Evolutionary conservation across 2,888 invertebrate genomes (phyloP).

Genomic region (Atethmia centrago): DNA sequence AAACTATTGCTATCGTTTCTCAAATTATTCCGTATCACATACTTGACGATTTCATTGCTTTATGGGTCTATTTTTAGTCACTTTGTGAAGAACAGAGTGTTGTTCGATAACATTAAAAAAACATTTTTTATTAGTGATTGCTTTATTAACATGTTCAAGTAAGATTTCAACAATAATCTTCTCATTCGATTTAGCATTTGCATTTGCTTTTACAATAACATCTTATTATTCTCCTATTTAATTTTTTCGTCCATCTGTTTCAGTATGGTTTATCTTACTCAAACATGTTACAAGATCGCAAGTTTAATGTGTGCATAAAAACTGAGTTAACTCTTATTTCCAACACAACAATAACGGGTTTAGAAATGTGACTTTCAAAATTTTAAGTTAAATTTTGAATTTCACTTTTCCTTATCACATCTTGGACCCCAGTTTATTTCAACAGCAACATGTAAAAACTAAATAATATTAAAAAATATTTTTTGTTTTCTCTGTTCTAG

Average conservation of each 20-base stretch:
- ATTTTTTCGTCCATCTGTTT: not conserved
- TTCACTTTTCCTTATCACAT: conserved; percentile 77
- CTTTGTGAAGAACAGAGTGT: conserved; percentile 48
- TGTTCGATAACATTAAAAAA: conserved; percentile 53
- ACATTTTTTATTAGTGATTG: conserved; percentile 46
- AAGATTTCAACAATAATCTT: conserved; percentile 2
- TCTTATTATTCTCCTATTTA: not conserved
- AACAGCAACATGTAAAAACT: conserved; percentile 86
- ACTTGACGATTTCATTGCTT: conserved; percentile 73
- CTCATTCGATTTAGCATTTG: not conserved
- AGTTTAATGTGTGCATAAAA: conserved; percentile 57
- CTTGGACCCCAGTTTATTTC: conserved; percentile 87
- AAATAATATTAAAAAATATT: conserved; percentile 85
- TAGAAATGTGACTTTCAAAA: conserved; percentile 69
- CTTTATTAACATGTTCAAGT: conserved; percentile 43
- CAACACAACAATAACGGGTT: conserved; percentile 67
- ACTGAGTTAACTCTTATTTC: conserved; percentile 60
- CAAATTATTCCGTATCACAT: conserved; percentile 78
- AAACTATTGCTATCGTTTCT: conserved; percentile 55
- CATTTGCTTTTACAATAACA: not conserved
- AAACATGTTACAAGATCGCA: conserved; percentile 44
- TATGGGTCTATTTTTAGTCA: conserved; percentile 57
- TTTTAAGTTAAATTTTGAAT: conserved; percentile 69
- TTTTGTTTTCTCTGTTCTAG: conserved; percentile 80
- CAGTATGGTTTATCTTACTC: conserved; percentile 14